Evolutionary conservation across 2,113 vertebrate genomes (phyloP), one percentile per base, ranked within the genome.

Genomic region (Lethenteron reissneri): DNA sequence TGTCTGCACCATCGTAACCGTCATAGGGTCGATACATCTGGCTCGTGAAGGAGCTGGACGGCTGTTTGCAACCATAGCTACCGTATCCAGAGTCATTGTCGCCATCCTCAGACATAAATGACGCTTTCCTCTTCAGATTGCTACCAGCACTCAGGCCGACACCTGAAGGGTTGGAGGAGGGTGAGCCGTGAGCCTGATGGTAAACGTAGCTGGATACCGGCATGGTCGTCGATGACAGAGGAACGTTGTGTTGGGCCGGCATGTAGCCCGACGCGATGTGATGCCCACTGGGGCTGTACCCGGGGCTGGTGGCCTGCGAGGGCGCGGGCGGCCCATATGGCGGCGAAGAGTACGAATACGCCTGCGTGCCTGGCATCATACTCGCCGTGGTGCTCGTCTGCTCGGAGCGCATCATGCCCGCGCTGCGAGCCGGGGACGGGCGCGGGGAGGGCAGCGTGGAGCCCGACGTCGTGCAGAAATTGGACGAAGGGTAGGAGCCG

Each of bases 41-140:
- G 10, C 64, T 68, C n/a, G 64, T 68, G 25, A 68, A 68, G 25
- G 64, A n/a, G 9, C 64, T 25, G 25, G 64, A 90, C 83, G 88
- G 90, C 83, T 95, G 94, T 11, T 68, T 68, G 25, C 84, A 97
- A 84, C 80, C 91, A 80, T 95, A 99, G 84, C 86, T 89, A 81
- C 84, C 88, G 79, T 97, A 99, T 82, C 81, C 85, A 78, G 94
- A 85, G 82, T 96, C 90, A 85, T 96, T 87, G 76, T 99, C 95
- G 81, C 87, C 92, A 82, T 94, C 91, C 79, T 87, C 89, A 76
- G 88, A 88, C 91, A 99, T 99, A 77, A 95, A 99, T 83, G 97
- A 99, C 81, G 94, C 94, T 85, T 99, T 99, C 78, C 94, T 86
- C 83, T 99, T 99, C 79, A 99, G 86, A 75, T 90, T 94, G 80